Conservation (phyloP, 2,797 vertebrate genomes). For the Tapirus indicus region DNA sequence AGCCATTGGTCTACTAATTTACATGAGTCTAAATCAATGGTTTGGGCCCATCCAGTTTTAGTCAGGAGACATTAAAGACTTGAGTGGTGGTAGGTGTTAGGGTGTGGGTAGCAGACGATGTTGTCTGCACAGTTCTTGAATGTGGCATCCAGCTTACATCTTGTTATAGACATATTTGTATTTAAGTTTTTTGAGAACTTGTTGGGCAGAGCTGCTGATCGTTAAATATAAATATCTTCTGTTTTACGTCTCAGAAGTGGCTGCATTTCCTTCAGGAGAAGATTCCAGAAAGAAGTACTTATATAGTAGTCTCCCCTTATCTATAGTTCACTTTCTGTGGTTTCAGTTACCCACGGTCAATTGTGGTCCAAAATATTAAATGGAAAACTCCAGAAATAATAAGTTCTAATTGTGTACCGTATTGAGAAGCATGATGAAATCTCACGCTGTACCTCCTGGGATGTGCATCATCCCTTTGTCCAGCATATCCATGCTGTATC, state of each 20-base stretch:
- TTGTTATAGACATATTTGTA: background rate
- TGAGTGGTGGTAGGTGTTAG: background rate
- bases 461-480: too few species aligned
- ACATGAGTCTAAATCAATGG: background rate
- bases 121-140: background rate
- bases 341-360: too few species aligned
- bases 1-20: background rate
- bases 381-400: too few species aligned
- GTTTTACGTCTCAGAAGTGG: conserved; percentile 45
- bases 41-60: background rate
- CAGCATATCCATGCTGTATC: too few species aligned
- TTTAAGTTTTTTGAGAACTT: conserved; percentile 24
- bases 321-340: too few species aligned
- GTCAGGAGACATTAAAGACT: background rate
- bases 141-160: background rate
- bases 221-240: conserved; percentile 42
- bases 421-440: too few species aligned
- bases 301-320: background rate
- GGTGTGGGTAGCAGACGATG: background rate
- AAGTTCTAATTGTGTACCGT: too few species aligned
- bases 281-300: conserved; percentile 2
- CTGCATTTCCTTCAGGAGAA: conserved; percentile 21
- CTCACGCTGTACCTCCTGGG: too few species aligned
- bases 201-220: background rate
- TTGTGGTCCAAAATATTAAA: too few species aligned